Conservation (phyloP, 2,797 vertebrate genomes). For the Gambusia yucatana region DNA sequence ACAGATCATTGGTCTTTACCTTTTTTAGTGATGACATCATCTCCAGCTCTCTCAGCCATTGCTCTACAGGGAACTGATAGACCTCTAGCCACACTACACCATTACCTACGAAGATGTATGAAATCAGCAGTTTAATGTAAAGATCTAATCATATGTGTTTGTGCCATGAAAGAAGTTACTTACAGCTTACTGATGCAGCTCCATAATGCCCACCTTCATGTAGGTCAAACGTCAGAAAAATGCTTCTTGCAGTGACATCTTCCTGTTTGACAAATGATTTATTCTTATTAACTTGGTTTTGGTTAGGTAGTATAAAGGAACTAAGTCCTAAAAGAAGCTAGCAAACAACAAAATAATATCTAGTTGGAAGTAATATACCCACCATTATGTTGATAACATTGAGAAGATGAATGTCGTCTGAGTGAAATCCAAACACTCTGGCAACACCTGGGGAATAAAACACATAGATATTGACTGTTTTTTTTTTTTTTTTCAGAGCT, state of each 20-base stretch:
- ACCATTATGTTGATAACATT: constrained; percentile 86
- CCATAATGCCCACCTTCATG: constrained; percentile 81
- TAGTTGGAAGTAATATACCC: constrained; percentile 45
- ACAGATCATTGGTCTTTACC: constrained; percentile 39
- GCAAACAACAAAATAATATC: neutral
- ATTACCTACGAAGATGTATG: constrained; percentile 76
- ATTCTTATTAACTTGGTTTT: neutral
- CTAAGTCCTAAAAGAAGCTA: neutral
- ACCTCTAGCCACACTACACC: constrained; percentile 87
- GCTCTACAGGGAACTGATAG: constrained; percentile 84
- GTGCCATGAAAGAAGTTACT: constrained; percentile 65
- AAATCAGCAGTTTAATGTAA: constrained; percentile 4
- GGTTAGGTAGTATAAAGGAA: neutral
- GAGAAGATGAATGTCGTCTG: constrained; percentile 77
- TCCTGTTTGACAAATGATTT: constrained; percentile 72
- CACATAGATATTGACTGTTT: neutral
- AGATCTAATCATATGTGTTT: neutral
- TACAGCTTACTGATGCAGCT: constrained; percentile 86
- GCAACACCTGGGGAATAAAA: constrained; percentile 79
- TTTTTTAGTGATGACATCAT: constrained; percentile 37
- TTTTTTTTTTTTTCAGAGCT: neutral
- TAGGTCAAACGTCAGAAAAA: constrained; percentile 81
- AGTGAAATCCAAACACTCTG: constrained; percentile 82
- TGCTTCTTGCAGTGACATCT: constrained; percentile 82
- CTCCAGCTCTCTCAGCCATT: constrained; percentile 86